Conservation (phyloP, 1,140 invertebrate species). For the Whitmania pigra region DNA sequence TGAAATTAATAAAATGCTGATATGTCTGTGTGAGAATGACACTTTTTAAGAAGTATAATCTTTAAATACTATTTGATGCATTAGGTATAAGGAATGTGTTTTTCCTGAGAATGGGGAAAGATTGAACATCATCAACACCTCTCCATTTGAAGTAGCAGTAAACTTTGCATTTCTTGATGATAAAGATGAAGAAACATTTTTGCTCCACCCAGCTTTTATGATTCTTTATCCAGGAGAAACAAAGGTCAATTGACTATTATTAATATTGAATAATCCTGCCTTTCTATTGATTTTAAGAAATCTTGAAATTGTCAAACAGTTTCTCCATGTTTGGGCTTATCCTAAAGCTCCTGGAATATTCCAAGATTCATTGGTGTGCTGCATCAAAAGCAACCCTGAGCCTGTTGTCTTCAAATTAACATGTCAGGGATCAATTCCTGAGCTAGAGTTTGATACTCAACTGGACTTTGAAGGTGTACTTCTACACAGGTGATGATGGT, state of each 20-base stretch:
- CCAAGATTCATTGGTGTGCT: constrained; percentile 41
- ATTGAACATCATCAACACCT: constrained; percentile 40
- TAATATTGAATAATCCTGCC: too few relatives aligned
- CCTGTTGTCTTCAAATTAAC: constrained; percentile 41
- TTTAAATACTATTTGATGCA: not conserved
- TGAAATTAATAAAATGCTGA: too few relatives aligned
- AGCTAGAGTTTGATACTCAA: constrained; percentile 41
- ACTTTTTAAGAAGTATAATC: not conserved
- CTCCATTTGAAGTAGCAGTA: constrained; percentile 39
- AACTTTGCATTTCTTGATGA: constrained; percentile 43
- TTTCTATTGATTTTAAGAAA: not conserved
- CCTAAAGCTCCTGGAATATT: constrained; percentile 35
- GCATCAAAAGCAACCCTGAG: constrained; percentile 43
- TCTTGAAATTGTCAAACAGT: not conserved
- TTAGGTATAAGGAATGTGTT: constrained; percentile 36
- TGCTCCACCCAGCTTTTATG: constrained; percentile 41
- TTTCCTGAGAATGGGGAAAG: constrained; percentile 42
- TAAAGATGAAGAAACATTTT: constrained; percentile 40
- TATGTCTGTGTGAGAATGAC: too few relatives aligned
- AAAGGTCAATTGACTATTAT: constrained; percentile 15
- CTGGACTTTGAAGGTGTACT: constrained; percentile 43
- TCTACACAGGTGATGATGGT: constrained; percentile 34
- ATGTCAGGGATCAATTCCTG: constrained; percentile 39
- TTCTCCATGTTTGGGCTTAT: constrained; percentile 40
- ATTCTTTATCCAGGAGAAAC: constrained; percentile 36